Conservation (phyloP, 1,140 invertebrate species). For the Carposina sasakii region DNA sequence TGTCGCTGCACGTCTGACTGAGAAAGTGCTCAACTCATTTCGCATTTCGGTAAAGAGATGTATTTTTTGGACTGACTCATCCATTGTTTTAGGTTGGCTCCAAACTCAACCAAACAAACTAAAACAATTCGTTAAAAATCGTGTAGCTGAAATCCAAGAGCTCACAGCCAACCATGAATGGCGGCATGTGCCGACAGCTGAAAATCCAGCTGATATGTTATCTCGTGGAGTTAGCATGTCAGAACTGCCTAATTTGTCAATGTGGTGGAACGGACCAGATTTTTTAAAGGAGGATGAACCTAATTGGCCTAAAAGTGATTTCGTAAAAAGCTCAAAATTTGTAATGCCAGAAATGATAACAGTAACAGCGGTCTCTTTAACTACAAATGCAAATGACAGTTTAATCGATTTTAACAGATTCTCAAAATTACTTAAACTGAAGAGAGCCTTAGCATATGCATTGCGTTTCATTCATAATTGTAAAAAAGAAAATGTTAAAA, state of each 20-base stretch:
- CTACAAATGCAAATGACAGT: not conserved
- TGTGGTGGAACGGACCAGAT: conserved; percentile 6
- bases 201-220: conserved; percentile 45
- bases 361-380: not conserved
- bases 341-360: not conserved
- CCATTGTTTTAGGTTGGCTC: conserved; percentile 26
- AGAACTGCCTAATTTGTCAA: not conserved
- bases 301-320: conserved; percentile 2
- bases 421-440: conserved; percentile 5
- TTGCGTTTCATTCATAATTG: too few species aligned
- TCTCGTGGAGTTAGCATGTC: conserved; percentile 23
- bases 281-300: conserved; percentile 5
- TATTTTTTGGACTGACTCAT: conserved; percentile 25
- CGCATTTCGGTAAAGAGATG: not conserved
- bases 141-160: conserved; percentile 44
- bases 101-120: conserved; percentile 16
- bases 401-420: not conserved
- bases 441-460: too few species aligned
- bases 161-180: conserved; percentile 21
- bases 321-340: not conserved
- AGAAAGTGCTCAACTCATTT: conserved; percentile 13
- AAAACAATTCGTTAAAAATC: too few species aligned
- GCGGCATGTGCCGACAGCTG: conserved; percentile 30
- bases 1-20: conserved; percentile 24
- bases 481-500: too few species aligned